These are phyloP conservation scores for Dreissena rostriformis DNA, from an alignment of 1,140 invertebrate genomes.

Conservation along the genomic window DNA sequence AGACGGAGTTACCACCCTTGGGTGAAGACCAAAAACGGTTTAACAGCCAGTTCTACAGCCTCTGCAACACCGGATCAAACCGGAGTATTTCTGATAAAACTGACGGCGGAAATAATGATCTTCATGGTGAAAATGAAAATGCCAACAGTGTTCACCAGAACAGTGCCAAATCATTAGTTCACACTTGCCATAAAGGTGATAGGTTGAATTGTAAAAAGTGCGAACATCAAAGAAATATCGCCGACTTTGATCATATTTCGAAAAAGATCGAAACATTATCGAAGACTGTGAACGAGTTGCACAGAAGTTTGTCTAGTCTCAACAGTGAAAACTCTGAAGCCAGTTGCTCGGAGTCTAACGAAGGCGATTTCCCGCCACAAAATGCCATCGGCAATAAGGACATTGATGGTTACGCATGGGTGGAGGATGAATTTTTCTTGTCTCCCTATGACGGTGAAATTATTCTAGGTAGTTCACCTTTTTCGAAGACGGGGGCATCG, in stretches of 20 bases:
- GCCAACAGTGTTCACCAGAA: background rate
- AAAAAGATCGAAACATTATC: constrained; percentile 73
- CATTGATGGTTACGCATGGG: constrained; percentile 75
- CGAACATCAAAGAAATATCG: constrained; percentile 50
- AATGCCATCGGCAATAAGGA: constrained; percentile 60
- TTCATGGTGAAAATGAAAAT: background rate
- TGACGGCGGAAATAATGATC: background rate
- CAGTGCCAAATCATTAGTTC: constrained; percentile 9
- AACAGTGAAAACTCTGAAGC: constrained; percentile 69
- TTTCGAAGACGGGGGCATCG: constrained; percentile 65
- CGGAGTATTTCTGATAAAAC: constrained; percentile 56
- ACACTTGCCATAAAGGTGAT: constrained; percentile 55
- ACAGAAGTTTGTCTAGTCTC: constrained; percentile 73
- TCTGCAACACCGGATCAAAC: constrained; percentile 72
- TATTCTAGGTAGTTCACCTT: constrained; percentile 68
- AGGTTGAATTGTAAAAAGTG: constrained; percentile 53
- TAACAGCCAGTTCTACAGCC: constrained; percentile 74
- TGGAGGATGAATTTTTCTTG: constrained; percentile 74
- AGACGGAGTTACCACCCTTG: constrained; percentile 52
- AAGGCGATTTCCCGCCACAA: constrained; percentile 54
- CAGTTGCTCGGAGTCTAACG: constrained; percentile 59
- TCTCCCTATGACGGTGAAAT: constrained; percentile 73
- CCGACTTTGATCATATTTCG: constrained; percentile 76
- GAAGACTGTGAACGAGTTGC: constrained; percentile 75
- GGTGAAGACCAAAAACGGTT: constrained; percentile 66